phyloP scores from a whole-genome alignment of 2,888 invertebrate species.

The Capitulum mitella region DNA sequence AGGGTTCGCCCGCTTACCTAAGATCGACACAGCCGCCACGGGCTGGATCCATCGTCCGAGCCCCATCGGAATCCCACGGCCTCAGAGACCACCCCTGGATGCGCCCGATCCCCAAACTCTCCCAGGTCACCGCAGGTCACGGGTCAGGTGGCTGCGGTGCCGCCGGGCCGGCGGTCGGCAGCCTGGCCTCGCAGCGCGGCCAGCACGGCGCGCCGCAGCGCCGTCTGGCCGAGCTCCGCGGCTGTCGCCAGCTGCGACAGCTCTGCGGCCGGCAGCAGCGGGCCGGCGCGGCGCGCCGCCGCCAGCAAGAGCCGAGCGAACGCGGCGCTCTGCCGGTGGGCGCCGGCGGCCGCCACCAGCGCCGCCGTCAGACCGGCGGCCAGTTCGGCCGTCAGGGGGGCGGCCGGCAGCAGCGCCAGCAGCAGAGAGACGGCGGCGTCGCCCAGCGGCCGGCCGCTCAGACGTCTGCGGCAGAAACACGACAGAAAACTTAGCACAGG shows the following conservation, averaged over 20 bases:
- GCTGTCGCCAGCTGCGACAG: background rate
- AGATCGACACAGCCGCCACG: too few relatives aligned
- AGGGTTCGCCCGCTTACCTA: too few relatives aligned
- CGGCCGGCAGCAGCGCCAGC: background rate
- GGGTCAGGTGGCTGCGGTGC: too few relatives aligned
- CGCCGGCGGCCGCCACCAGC: background rate
- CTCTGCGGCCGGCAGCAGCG: background rate
- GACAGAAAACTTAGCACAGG: too few relatives aligned
- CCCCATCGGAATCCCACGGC: too few relatives aligned
- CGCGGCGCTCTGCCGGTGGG: background rate
- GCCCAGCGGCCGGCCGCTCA: background rate
- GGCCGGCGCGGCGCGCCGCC: background rate
- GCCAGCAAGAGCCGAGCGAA: background rate
- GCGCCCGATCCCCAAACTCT: too few relatives aligned
- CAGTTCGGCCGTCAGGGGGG: background rate
- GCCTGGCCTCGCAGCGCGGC: background rate
- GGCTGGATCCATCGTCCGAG: too few relatives aligned
- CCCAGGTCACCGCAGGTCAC: too few relatives aligned
- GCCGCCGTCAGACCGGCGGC: background rate
- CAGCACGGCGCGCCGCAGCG: background rate
- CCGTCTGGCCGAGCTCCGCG: background rate
- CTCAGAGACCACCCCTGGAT: too few relatives aligned
- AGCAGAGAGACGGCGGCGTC: background rate
- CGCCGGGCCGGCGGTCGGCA: too few relatives aligned
- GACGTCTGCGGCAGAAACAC: background rate